Evolutionary conservation across 2,113 vertebrate genomes (phyloP).

Genomic region (Philantomba maxwellii): DNA sequence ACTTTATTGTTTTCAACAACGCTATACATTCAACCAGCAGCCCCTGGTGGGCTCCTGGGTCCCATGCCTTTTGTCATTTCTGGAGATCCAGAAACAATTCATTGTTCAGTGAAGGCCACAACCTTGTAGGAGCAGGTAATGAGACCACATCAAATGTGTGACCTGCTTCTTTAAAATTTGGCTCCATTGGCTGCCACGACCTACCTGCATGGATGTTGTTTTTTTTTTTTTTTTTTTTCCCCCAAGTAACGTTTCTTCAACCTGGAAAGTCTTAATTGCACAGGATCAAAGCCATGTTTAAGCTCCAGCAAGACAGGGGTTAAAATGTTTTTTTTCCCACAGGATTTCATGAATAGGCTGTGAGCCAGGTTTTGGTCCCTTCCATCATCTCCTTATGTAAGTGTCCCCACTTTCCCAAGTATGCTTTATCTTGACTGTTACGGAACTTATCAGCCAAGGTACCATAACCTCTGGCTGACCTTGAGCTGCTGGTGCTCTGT

Average conservation of each 20-base stretch:
- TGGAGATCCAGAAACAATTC: neutral
- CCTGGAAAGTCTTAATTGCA: neutral
- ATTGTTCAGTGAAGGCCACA: neutral
- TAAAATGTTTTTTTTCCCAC: conserved; percentile 15
- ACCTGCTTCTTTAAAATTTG: neutral
- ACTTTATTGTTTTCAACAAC: neutral
- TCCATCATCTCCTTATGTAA: conserved; percentile 8
- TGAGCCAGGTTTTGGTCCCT: neutral
- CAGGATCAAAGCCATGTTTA: neutral
- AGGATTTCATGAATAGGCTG: conserved; percentile 31
- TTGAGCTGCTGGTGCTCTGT: conserved; percentile 29
- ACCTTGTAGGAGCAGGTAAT: neutral
- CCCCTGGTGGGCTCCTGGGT: neutral
- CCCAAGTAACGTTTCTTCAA: neutral
- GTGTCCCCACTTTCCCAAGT: neutral
- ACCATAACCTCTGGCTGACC: conserved; percentile 53
- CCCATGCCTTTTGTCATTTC: neutral
- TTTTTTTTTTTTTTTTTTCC: neutral
- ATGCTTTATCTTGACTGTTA: conserved; percentile 54
- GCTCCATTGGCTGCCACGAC: neutral
- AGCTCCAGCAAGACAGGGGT: conserved; percentile 17
- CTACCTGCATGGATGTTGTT: no score
- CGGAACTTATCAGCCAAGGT: conserved; percentile 38
- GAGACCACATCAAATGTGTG: neutral
- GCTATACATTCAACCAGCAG: neutral